Conservation (phyloP, 2,797 vertebrate species). For the Benthosema pterotum region DNA sequence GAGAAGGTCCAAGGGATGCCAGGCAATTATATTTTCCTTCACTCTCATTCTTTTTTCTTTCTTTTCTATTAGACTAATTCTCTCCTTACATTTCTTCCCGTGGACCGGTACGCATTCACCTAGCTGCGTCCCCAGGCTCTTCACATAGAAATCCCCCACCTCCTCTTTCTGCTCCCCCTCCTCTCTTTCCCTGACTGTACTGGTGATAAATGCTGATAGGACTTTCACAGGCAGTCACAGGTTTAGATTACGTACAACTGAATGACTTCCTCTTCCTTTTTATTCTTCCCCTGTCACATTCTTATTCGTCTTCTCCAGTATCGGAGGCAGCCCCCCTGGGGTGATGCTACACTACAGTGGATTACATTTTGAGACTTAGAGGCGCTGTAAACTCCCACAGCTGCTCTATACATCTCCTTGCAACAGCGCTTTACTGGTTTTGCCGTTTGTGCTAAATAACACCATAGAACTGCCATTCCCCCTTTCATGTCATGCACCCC, state of each 20-base stretch:
- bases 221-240: slow-evolving; percentile 40
- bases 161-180: slow-evolving; percentile 19
- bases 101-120: slow-evolving; percentile 1
- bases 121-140: slow-evolving; percentile 25
- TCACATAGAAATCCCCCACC: slow-evolving; percentile 23
- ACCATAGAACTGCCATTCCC: no score
- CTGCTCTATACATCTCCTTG: no score
- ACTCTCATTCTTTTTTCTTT: slow-evolving; percentile 30
- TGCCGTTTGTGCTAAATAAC: no score
- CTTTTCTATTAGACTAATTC: slow-evolving; percentile 36
- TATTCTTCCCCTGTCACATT: slow-evolving; percentile 49
- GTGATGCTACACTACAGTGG: no score
- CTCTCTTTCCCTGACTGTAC: neutral
- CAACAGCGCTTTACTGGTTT: no score
- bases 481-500: no score
- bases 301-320: slow-evolving; percentile 45
- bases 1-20: slow-evolving; percentile 30
- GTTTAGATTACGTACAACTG: slow-evolving; percentile 60
- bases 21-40: slow-evolving; percentile 56
- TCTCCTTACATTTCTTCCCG: slow-evolving; percentile 26
- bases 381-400: neutral
- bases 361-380: slow-evolving; percentile 17
- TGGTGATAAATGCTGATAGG: slow-evolving; percentile 39
- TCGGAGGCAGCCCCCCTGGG: slow-evolving; percentile 35
- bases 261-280: slow-evolving; percentile 53